phyloP scores from a whole-genome alignment of 2,797 vertebrate genomes.

The Cryptoblepharus egeriae region DNA sequence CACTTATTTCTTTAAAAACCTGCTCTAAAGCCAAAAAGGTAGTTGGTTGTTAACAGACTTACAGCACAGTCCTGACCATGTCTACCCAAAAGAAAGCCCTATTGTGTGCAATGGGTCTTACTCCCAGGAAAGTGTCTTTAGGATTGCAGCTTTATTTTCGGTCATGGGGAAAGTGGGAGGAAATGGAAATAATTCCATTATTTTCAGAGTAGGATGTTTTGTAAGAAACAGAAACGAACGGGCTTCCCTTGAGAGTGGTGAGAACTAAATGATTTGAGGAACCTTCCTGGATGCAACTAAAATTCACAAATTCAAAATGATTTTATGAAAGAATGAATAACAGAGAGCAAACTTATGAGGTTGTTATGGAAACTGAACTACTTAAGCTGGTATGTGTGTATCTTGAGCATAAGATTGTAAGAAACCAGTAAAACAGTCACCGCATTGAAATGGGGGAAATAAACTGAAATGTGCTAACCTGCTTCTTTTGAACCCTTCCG shows the following conservation, averaged over 20 bases:
- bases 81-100: no score
- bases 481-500: constrained; percentile 51
- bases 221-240: constrained; percentile 51
- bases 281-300: constrained; percentile 40
- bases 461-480: constrained; percentile 56
- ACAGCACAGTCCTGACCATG: no score
- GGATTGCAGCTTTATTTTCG: constrained; percentile 60
- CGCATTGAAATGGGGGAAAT: constrained; percentile 56
- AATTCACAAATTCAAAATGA: constrained; percentile 53
- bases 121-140: no score
- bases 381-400: constrained; percentile 70
- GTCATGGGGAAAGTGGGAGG: background rate
- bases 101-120: no score
- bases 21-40: constrained; percentile 63
- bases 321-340: constrained; percentile 74
- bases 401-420: constrained; percentile 68
- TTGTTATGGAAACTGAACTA: constrained; percentile 82
- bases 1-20: constrained; percentile 80
- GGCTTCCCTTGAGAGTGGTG: constrained; percentile 57
- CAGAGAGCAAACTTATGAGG: constrained; percentile 74
- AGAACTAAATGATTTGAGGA: constrained; percentile 62
- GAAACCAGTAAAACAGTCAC: constrained; percentile 67
- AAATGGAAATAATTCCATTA: background rate
- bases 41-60: constrained; percentile 52
- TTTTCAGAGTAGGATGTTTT: constrained; percentile 65